phyloP scores from a whole-genome alignment of 2,888 invertebrate genomes.

The Neria commutata region DNA sequence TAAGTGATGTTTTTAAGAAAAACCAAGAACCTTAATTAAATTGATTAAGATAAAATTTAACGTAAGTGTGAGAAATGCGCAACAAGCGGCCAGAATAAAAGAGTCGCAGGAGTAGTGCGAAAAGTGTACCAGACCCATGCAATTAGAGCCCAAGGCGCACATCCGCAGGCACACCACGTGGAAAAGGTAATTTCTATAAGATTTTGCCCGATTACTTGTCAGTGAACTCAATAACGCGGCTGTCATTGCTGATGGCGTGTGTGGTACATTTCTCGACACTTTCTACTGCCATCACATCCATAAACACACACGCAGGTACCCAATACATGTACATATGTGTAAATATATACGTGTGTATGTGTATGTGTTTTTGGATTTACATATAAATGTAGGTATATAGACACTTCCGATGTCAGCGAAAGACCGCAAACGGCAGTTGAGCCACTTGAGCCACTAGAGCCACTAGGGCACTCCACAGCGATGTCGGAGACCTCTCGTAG shows the following conservation, averaged over 20 bases:
- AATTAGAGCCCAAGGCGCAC: neutral
- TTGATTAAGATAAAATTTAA: slow-evolving; percentile 10
- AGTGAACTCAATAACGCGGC: no score
- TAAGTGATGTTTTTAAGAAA: slow-evolving; percentile 54
- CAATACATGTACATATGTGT: no score
- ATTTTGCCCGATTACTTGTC: no score
- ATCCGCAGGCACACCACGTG: no score
- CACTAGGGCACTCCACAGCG: neutral
- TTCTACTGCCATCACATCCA: no score
- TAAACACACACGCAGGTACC: no score
- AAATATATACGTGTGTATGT: no score
- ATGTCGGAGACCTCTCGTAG: neutral
- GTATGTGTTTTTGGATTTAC: no score
- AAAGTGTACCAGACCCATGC: neutral
- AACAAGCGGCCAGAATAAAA: slow-evolving; percentile 22
- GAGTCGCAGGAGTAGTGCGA: neutral
- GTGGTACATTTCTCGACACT: no score
- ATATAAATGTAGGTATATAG: no score
- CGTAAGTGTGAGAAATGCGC: neutral
- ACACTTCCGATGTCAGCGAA: neutral
- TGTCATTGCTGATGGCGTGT: neutral
- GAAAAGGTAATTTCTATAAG: no score
- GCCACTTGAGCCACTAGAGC: neutral
- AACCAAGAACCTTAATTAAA: slow-evolving; percentile 4
- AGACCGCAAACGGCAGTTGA: neutral